phyloP scores from a whole-genome alignment of 2,888 invertebrate genomes.

The Cryptocheilus praepositus region DNA sequence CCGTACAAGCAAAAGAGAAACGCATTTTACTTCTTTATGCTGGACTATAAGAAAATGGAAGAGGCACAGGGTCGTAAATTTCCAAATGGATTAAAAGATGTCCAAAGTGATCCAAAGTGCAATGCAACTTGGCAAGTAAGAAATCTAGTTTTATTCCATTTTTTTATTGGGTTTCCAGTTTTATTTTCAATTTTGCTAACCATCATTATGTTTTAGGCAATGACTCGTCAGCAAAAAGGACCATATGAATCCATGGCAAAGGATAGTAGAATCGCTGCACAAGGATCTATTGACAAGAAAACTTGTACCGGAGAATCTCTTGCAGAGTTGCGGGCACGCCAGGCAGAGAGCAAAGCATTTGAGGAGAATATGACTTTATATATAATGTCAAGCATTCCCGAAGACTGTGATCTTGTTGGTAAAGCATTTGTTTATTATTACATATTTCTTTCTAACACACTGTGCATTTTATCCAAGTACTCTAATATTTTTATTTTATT shows the following conservation, averaged over 20 bases:
- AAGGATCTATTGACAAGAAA: conserved; percentile 49
- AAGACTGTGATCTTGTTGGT: conserved; percentile 45
- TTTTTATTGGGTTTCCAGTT: too few species aligned
- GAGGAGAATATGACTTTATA: conserved; percentile 55
- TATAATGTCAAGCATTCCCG: conserved; percentile 48
- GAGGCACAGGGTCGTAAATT: conserved; percentile 58
- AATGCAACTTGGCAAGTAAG: conserved; percentile 64
- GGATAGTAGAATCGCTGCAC: conserved; percentile 39
- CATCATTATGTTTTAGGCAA: conserved; percentile 41
- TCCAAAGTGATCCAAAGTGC: conserved; percentile 56
- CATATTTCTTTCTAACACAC: too few species aligned
- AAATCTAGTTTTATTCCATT: too few species aligned
- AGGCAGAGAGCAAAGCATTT: conserved; percentile 41
- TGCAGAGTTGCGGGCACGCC: conserved; percentile 44
- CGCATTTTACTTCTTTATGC: conserved; percentile 70
- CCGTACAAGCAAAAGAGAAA: conserved; percentile 60
- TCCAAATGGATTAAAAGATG: conserved; percentile 59
- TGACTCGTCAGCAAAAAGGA: conserved; percentile 48
- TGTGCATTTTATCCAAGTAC: too few species aligned
- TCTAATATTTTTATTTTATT: too few species aligned
- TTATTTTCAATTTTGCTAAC: too few species aligned
- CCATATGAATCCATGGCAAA: conserved; percentile 63
- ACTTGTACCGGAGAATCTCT: conserved; percentile 63
- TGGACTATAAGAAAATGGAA: conserved; percentile 59
- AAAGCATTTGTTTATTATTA: conserved; percentile 23